A percentile compares a stretch with the other conserved stretches of the same genome.
phyloP scores from a whole-genome alignment of 2,888 invertebrate species.

The Trissoscelio sp. region DNA sequence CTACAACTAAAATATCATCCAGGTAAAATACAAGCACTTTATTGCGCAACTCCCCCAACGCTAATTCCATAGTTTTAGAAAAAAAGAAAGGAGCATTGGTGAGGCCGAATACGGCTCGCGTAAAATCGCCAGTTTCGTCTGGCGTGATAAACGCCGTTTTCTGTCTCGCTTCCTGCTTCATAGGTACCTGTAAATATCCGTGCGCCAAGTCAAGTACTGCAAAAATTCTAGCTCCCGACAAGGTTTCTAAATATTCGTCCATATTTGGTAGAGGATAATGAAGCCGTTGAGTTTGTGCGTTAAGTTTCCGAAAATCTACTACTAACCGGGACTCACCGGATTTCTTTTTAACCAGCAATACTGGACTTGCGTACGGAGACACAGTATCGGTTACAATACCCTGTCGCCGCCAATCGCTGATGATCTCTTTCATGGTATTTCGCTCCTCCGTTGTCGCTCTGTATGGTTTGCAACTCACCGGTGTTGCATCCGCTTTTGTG shows the following conservation, averaged over 20 bases:
- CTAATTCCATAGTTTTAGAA: constrained; percentile 60
- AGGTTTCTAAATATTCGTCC: not conserved
- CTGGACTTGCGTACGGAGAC: constrained; percentile 3
- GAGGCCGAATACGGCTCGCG: constrained; percentile 3
- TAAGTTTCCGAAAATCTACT: not conserved
- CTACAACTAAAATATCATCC: too few relatives aligned
- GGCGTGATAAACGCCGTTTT: not conserved
- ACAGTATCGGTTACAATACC: constrained; percentile 8
- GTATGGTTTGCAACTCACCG: not conserved
- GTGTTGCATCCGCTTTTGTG: not conserved
- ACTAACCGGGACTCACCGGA: constrained; percentile 3
- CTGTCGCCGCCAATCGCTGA: not conserved
- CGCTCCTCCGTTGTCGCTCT: not conserved
- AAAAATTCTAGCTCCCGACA: not conserved
- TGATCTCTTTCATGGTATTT: not conserved
- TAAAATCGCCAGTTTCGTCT: constrained; percentile 3
- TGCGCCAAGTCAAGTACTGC: constrained; percentile 6
- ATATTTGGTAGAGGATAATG: constrained; percentile 13
- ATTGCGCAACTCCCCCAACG: constrained; percentile 7
- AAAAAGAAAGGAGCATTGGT: constrained; percentile 74
- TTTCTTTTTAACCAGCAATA: not conserved
- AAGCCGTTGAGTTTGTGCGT: not conserved
- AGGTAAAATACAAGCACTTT: constrained; percentile 13
- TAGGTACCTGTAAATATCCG: constrained; percentile 11
- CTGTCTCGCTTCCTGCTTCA: not conserved